phyloP scores from a whole-genome alignment of 1,140 invertebrate species.

The Sinella curviseta region DNA sequence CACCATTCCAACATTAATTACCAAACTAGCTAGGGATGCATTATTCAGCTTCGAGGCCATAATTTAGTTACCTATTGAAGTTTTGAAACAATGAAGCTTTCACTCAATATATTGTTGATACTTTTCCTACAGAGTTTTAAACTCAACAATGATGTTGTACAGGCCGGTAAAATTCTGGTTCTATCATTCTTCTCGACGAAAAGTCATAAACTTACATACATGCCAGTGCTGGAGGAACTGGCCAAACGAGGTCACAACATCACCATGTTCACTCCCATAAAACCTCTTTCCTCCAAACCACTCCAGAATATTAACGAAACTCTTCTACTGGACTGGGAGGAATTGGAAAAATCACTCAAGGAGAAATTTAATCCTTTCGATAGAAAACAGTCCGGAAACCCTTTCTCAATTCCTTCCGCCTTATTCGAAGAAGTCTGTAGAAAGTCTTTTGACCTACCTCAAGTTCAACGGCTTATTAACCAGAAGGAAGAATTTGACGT shows the following conservation, averaged over 20 bases:
- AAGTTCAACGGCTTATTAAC: not conserved
- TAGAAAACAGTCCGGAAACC: not conserved
- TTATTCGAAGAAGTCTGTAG: not conserved
- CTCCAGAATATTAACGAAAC: constrained; percentile 14
- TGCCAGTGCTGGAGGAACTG: constrained; percentile 21
- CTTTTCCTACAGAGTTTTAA: too few relatives aligned
- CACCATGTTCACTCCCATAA: constrained; percentile 18
- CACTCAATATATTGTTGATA: too few relatives aligned
- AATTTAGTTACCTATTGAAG: too few relatives aligned
- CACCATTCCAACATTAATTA: too few relatives aligned
- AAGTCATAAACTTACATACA: constrained; percentile 33
- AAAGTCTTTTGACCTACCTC: constrained; percentile 1
- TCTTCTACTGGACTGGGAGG: constrained; percentile 1
- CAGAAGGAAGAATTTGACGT: constrained; percentile 9
- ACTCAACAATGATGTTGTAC: too few relatives aligned
- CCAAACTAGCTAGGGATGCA: too few relatives aligned
- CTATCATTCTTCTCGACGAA: constrained; percentile 21
- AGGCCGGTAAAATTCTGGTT: constrained; percentile 16
- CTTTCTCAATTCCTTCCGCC: not conserved
- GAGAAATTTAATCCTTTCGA: constrained; percentile 12
- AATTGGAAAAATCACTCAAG: not conserved
- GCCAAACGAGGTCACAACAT: constrained; percentile 22
- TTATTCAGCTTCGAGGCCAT: too few relatives aligned
- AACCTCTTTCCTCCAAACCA: not conserved
- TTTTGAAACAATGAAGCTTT: too few relatives aligned